Conservation (phyloP, 2,113 vertebrate genomes). For the Bungarus multicinctus region DNA sequence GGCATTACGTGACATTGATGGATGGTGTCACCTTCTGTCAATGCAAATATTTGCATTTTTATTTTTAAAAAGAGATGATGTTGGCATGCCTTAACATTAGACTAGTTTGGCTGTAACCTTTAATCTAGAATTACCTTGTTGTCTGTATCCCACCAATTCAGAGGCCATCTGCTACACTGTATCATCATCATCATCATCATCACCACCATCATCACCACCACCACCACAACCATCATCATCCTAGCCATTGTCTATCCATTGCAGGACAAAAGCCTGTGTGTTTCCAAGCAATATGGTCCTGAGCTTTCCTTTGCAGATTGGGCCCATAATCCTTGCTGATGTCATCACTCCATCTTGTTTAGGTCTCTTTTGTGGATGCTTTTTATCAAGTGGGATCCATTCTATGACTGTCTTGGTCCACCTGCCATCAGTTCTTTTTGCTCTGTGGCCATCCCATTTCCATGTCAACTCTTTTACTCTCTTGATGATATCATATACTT, state of each 20-base stretch:
- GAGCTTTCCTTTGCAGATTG: too few species aligned
- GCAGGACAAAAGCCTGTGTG: too few species aligned
- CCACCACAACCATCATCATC: too few species aligned
- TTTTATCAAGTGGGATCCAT: neutral
- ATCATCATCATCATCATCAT: too few species aligned
- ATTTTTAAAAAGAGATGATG: neutral
- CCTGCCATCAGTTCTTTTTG: neutral
- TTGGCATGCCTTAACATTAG: neutral
- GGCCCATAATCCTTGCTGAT: neutral
- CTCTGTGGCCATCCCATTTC: neutral
- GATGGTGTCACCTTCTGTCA: neutral
- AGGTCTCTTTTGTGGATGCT: neutral
- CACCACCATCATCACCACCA: too few species aligned
- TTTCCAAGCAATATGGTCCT: too few species aligned
- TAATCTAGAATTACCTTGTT: neutral
- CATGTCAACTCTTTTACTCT: neutral
- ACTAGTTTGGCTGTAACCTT: neutral
- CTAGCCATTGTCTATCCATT: too few species aligned
- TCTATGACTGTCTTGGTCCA: too few species aligned
- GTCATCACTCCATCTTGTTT: neutral
- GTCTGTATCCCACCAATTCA: neutral
- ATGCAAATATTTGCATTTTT: neutral
- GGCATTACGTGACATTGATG: neutral
- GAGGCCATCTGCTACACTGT: neutral
- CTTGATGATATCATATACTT: neutral